phyloP scores from a whole-genome alignment of 2,888 invertebrate genomes.

The Carpatolechia fugitivella region DNA sequence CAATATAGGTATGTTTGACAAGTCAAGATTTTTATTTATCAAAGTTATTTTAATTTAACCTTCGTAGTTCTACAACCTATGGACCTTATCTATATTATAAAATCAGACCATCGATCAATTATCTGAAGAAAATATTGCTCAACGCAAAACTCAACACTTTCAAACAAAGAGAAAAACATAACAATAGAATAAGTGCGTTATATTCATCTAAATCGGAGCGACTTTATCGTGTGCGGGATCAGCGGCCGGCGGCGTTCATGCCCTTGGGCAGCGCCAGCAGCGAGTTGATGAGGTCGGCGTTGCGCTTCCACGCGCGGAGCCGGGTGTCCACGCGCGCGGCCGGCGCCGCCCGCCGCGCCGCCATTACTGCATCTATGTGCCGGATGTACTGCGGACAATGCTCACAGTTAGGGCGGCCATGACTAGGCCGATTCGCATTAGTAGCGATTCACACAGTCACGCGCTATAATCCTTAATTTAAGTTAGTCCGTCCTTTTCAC shows the following conservation, averaged over 20 bases:
- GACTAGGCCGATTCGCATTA: too few species aligned
- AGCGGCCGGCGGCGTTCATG: constrained; percentile 86
- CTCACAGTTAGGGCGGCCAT: too few species aligned
- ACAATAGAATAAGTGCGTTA: not conserved
- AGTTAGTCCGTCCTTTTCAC: too few species aligned
- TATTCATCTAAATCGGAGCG: not conserved
- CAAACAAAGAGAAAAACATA: not conserved
- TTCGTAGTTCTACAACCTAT: not conserved
- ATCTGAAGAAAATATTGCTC: too few species aligned
- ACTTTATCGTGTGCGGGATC: constrained; percentile 25
- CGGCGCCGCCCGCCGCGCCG: constrained; percentile 36
- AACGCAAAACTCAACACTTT: too few species aligned
- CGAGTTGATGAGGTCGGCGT: constrained; percentile 86
- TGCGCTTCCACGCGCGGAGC: constrained; percentile 78
- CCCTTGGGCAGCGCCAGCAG: constrained; percentile 87
- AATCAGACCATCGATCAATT: too few species aligned
- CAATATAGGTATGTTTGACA: constrained; percentile 43
- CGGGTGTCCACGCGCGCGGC: constrained; percentile 47
- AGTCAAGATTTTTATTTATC: constrained; percentile 18
- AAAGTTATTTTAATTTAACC: not conserved
- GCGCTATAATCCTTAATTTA: too few species aligned
- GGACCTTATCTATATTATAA: too few species aligned
- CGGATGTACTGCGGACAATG: constrained; percentile 44
- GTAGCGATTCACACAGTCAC: too few species aligned
- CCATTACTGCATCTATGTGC: constrained; percentile 47